Percentiles rank a stretch among this genome's conserved stretches.
Conservation (phyloP, 2,113 vertebrate genomes). For the Uropsilus gracilis region DNA sequence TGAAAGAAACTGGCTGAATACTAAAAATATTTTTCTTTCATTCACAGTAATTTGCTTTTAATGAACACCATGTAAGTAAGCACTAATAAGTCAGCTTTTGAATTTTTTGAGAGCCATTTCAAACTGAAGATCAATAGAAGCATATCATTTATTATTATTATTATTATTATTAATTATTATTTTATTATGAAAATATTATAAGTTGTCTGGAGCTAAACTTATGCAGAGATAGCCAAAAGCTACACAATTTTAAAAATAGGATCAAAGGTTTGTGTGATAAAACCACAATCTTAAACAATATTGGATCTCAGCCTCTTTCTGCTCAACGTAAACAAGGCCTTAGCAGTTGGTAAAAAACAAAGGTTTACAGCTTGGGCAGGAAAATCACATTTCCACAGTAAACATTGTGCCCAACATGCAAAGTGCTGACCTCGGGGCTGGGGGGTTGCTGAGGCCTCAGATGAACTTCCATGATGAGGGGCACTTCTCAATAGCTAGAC, state of each 20-base stretch:
- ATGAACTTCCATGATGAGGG: not conserved
- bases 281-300: not conserved
- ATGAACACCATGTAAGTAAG: slow-evolving; percentile 29
- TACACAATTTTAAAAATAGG: slow-evolving; percentile 7
- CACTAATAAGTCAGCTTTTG: slow-evolving; percentile 50
- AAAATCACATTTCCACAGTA: slow-evolving; percentile 19
- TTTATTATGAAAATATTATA: slow-evolving; percentile 32
- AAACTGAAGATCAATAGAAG: slow-evolving; percentile 32
- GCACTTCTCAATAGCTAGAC: not conserved
- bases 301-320: slow-evolving; percentile 37
- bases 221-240: slow-evolving; percentile 6
- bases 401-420: not conserved
- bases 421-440: not conserved
- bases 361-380: not conserved
- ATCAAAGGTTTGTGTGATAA: not conserved
- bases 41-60: slow-evolving; percentile 57
- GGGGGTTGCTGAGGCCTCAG: not conserved
- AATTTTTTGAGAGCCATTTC: slow-evolving; percentile 48
- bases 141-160: not conserved
- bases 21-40: slow-evolving; percentile 39
- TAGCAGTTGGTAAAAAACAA: slow-evolving; percentile 23
- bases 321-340: slow-evolving; percentile 5
- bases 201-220: slow-evolving; percentile 19
- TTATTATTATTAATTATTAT: not conserved
- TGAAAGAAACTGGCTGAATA: not conserved